Evolutionary conservation across 2,888 invertebrate genomes (phyloP), one percentile per base, ranked within the genome.

Genomic region (Dynastes tityus): DNA sequence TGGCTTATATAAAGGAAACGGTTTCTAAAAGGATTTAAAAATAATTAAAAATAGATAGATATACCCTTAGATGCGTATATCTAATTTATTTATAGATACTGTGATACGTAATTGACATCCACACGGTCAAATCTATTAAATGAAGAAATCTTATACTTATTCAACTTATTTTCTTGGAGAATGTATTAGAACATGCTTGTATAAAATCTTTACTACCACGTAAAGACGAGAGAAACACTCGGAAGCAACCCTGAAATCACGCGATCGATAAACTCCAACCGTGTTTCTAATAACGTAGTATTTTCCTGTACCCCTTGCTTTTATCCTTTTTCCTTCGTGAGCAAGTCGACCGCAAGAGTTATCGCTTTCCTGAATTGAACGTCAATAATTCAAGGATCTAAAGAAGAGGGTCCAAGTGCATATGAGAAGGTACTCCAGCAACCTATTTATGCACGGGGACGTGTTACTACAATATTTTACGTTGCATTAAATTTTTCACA

Each of bases 361-460:
- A 63, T 61, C 40, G 73, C 58, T 45, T 37, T 74, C 61, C 73
- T 74, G 73, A 74, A 74, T 74, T 74, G 61, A 74, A 74, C 73
- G 73, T 74, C 73, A 74, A 74, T 74, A 74, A 74, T 74, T 74
- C 49, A 74, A 63, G 55, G 37, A 49, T 45, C 61, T 61, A 40
- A 61, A 61, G 49, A 61, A 63, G 61, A 32, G 73, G 11, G 55
- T 1, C 45, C 16, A 0, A 37, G n/a, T 45, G 61, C 51, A 51
- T 40, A 61, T 29, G 45, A 61, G 61, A 61, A 40, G 61, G 6
- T 58, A 45, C 61, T 40, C 45, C 13, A 55, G 45, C 37, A 40
- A 6, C 61, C 45, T 61, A 45, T 61, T 61, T 74, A 29, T 27
- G 45, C 16, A 45, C n/a, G 13, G 55, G 16, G n/a, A 55, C 32